These are phyloP conservation scores for Eupithecia centaureata DNA, from an alignment of 2,888 invertebrate species.

Conservation along the genomic window DNA sequence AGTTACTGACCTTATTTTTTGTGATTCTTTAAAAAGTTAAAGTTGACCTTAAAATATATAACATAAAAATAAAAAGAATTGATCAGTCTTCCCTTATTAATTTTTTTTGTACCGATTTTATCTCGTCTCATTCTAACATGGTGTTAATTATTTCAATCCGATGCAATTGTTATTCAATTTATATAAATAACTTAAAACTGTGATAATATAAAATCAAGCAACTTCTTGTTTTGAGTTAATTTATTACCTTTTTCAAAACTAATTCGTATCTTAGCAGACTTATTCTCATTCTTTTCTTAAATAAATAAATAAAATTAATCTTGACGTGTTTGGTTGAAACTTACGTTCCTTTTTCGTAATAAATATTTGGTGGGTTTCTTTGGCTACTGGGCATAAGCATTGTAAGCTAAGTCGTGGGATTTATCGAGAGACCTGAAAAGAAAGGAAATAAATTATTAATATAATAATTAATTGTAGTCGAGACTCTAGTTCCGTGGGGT, in stretches of 20 bases:
- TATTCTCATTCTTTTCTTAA: constrained; percentile 34
- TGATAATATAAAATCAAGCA: not conserved
- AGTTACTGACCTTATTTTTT: constrained; percentile 20
- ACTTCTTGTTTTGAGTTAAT: not conserved
- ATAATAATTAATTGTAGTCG: constrained; percentile 2
- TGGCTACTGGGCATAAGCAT: constrained; percentile 80
- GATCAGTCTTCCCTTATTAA: not conserved
- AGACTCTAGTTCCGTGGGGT: too few relatives aligned
- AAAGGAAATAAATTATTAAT: not conserved
- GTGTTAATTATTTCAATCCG: constrained; percentile 8
- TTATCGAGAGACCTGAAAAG: constrained; percentile 77
- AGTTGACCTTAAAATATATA: not conserved
- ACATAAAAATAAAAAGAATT: not conserved
- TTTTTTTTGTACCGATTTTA: constrained; percentile 19
- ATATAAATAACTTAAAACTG: constrained; percentile 1
- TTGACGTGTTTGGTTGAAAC: constrained; percentile 42
- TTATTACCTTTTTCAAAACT: constrained; percentile 17
- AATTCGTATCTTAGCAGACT: constrained; percentile 25
- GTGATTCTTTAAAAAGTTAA: too few relatives aligned
- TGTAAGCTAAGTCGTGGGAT: constrained; percentile 85
- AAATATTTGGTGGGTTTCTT: constrained; percentile 59
- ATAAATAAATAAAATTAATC: constrained; percentile 40
- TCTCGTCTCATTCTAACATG: constrained; percentile 22
- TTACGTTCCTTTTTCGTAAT: constrained; percentile 45
- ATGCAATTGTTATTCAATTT: constrained; percentile 3